A percentile compares a stretch with the other conserved stretches of the same genome.
Conservation (phyloP, 2,797 vertebrate genomes). For the Gallirallus australis region DNA sequence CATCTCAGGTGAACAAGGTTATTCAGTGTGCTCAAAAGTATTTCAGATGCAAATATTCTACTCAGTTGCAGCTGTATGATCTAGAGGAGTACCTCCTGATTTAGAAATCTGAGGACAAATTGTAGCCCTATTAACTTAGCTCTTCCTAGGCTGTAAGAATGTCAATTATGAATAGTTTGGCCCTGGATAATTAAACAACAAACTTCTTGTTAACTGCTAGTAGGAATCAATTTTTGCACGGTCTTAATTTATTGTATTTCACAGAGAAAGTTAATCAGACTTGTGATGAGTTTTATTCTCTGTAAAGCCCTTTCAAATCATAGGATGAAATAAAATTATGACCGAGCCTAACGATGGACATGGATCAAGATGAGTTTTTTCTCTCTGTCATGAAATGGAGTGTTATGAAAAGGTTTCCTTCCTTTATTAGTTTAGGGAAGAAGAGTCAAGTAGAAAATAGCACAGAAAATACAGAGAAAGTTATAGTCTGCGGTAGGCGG, state of each 20-base stretch:
- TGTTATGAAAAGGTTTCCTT: neutral
- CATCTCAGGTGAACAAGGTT: neutral
- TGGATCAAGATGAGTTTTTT: neutral
- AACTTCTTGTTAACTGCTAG: neutral
- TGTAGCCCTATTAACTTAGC: neutral
- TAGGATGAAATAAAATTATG: neutral
- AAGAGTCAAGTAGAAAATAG: neutral
- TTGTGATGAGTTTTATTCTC: neutral
- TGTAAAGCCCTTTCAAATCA: neutral
- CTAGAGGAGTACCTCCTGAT: neutral
- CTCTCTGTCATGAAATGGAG: neutral
- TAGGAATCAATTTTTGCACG: conserved; percentile 1
- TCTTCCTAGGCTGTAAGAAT: neutral
- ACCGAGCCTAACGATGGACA: neutral
- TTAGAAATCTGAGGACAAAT: neutral
- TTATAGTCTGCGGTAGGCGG: neutral
- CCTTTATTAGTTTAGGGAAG: neutral
- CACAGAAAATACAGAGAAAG: neutral
- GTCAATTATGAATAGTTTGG: neutral
- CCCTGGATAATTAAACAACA: conserved; percentile 39
- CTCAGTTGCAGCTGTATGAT: neutral
- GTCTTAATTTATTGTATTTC: conserved; percentile 46
- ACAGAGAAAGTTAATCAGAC: neutral
- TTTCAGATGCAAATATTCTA: neutral
- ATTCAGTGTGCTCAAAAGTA: neutral